Base-by-base conservation (phyloP, 2,797 vertebrate species). In the Alauda arvensis region DNA sequence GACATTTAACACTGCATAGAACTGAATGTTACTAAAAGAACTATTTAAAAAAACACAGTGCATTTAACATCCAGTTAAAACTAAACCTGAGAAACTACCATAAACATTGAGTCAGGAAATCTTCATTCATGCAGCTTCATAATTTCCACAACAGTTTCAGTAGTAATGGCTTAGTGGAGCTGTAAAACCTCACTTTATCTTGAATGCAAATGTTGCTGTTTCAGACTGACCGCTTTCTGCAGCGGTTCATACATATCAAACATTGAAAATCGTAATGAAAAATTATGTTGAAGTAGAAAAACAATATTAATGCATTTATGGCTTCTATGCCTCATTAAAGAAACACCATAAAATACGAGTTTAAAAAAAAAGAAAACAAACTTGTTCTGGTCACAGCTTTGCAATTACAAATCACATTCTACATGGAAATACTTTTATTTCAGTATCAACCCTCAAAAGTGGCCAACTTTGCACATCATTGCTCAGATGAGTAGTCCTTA, bases 21-120 rank as follows among this genome's bases (percentile, higher is more conserved):
- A 95, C 78, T 89, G 92, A 96, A 89, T 67, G 94, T 95, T 94
- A 97, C 97, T 96, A 80, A 94, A 96, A 95, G 88, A 95, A 95
- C 94, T 95, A 94, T 76, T 95, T 95, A 96, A 94, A 97, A 97
- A 97, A 97, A 96, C 96, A 97, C 96, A 97, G 96, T 96, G 97
- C 95, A 95, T 95, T 90, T 92, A 95, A 96, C 93, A 96, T 96
- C 95, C 97, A 98, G 96, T 97, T 97, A 97, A 96, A 97, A 96
- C 96, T 95, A 98, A 97, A 98, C 98, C 97, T 95, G 97, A 98
- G 97, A 96, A 97, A 98, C 97, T 97, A 98, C 97, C 95, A 96
- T 96, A 97, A 98, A 98, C 98, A 98, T 96, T 9, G 33, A 96
- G 61, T 96, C 77, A 91, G 94, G 95, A 96, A 91, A 93, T 95